Evolutionary conservation across 37 sponge, comb jelly and placozoan genomes (phyloP).

Genomic region (Petrosia ficiformis): DNA sequence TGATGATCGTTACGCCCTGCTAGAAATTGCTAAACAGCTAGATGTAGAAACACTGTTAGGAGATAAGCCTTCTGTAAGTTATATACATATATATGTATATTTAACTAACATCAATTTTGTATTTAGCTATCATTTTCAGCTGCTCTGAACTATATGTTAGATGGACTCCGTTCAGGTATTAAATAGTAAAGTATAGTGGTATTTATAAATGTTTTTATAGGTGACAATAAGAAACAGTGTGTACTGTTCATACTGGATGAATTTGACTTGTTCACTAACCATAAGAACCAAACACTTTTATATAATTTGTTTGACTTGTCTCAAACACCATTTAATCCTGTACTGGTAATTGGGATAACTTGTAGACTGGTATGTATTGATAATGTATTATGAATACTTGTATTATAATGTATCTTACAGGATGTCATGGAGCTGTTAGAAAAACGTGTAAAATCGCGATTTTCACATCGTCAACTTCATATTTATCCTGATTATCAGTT

Average conservation of each 20-base stretch:
- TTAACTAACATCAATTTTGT: background rate
- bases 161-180: constrained; percentile 61
- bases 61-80: constrained; percentile 37
- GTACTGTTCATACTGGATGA: constrained; percentile 89
- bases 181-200: background rate
- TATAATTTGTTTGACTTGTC: constrained; percentile 90
- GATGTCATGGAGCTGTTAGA: constrained; percentile 91
- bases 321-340: constrained; percentile 62
- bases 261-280: constrained; percentile 89
- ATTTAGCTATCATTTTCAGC: constrained; percentile 70
- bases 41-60: constrained; percentile 32
- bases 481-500: constrained; percentile 60
- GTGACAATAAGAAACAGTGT: constrained; percentile 51
- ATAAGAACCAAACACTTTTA: constrained; percentile 90
- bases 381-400: background rate
- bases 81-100: background rate
- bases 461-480: constrained; percentile 78
- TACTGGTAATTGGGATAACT: constrained; percentile 87
- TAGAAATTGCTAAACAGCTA: constrained; percentile 71
- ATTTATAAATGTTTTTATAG: constrained; percentile 19
- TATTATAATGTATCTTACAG: constrained; percentile 18
- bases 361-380: constrained; percentile 52
- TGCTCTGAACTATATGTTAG: constrained; percentile 74
- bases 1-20: constrained; percentile 79
- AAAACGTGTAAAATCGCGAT: constrained; percentile 93